Conservation (phyloP, 2,888 invertebrate species). For the Ellobium chinense region DNA sequence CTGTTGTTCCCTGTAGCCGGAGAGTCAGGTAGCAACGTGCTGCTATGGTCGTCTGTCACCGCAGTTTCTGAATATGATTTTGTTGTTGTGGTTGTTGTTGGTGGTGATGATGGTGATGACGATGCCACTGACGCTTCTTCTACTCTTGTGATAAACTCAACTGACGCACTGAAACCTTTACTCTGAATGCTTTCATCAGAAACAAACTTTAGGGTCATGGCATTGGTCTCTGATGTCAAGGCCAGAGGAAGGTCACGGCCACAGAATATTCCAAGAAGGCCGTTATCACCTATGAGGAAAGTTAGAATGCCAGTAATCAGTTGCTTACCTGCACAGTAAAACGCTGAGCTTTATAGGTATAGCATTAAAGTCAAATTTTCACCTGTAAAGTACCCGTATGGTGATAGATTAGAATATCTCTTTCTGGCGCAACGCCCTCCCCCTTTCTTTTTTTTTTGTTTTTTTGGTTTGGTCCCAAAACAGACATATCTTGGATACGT, state of each 20-base stretch:
- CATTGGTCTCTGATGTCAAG: slow-evolving; percentile 36
- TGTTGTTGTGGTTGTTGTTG: background rate
- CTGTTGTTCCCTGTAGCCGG: background rate
- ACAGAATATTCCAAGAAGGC: slow-evolving; percentile 40
- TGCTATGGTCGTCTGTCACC: too few relatives aligned
- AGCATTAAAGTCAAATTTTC: too few relatives aligned
- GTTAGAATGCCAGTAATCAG: too few relatives aligned
- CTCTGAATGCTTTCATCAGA: slow-evolving; percentile 45
- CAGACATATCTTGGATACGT: too few relatives aligned
- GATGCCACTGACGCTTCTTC: background rate
- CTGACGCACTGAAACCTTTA: slow-evolving; percentile 39
- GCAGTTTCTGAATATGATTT: background rate
- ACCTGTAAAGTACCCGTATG: too few relatives aligned
- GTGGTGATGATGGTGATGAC: background rate
- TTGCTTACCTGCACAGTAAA: too few relatives aligned
- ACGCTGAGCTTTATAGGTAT: too few relatives aligned
- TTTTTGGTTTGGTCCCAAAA: too few relatives aligned
- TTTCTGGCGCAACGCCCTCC: too few relatives aligned
- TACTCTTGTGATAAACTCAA: slow-evolving; percentile 29
- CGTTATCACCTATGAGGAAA: background rate
- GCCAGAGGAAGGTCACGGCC: slow-evolving; percentile 41
- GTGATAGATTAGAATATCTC: too few relatives aligned
- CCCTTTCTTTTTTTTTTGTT: too few relatives aligned
- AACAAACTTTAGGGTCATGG: slow-evolving; percentile 46
- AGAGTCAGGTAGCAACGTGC: background rate